Conservation (phyloP, 2,797 vertebrate species). For the Orestias chungarensis region DNA sequence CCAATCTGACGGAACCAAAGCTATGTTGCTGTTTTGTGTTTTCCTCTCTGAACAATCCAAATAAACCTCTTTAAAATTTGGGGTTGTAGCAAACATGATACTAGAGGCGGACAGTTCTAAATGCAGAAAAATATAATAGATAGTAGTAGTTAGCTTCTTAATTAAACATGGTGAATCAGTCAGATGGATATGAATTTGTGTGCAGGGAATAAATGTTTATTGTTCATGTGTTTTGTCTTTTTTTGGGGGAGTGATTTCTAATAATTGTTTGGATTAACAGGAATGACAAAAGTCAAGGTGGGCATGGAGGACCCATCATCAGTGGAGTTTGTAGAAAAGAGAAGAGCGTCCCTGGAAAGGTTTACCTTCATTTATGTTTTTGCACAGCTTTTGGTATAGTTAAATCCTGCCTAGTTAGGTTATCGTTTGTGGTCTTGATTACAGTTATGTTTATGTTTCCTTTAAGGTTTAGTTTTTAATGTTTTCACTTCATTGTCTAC, state of each 20-base stretch:
- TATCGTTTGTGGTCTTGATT: background rate
- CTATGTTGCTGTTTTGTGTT: too few species aligned
- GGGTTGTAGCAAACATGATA: too few species aligned
- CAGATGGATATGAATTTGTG: too few species aligned
- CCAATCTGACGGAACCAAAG: too few species aligned
- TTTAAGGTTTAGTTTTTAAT: background rate
- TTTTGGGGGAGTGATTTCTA: background rate
- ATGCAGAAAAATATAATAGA: too few species aligned
- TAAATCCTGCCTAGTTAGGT: background rate
- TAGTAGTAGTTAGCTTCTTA: too few species aligned
- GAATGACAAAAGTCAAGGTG: conserved; percentile 99
- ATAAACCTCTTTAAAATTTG: too few species aligned
- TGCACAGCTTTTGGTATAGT: background rate
- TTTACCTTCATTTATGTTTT: conserved; percentile 22
- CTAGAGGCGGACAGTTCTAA: too few species aligned
- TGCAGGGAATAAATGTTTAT: background rate
- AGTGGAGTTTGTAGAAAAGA: conserved; percentile 93
- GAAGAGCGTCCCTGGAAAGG: conserved; percentile 85
- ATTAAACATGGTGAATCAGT: too few species aligned
- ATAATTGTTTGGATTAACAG: conserved; percentile 67
- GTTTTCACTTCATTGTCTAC: background rate
- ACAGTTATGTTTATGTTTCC: background rate
- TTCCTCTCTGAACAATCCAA: too few species aligned
- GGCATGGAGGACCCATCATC: conserved; percentile 97
- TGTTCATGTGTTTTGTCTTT: background rate